Percentiles rank a stretch among this genome's conserved stretches.
Conservation (phyloP, 2,888 invertebrate species). For the Polyommatus icarus region DNA sequence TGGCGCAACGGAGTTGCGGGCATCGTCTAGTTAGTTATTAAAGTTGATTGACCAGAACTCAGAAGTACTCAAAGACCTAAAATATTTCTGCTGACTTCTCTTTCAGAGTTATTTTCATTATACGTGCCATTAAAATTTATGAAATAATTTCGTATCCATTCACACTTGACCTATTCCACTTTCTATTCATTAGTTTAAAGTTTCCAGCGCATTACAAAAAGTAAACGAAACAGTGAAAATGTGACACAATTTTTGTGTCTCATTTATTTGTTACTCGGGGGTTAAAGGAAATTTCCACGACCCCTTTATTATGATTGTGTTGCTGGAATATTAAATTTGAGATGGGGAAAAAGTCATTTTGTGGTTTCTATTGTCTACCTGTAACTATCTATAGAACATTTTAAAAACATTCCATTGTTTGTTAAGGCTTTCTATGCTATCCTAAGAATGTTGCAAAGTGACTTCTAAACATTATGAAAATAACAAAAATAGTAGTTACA, state of each 20-base stretch:
- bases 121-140: slow-evolving; percentile 4
- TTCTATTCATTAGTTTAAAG: slow-evolving; percentile 23
- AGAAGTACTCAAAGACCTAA: not conserved
- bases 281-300: not conserved
- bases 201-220: slow-evolving; percentile 16
- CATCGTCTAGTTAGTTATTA: no score
- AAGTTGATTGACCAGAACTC: not conserved
- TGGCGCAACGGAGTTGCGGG: no score
- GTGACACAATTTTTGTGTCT: slow-evolving; percentile 16
- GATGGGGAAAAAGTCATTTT: slow-evolving; percentile 1
- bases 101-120: not conserved
- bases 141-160: slow-evolving; percentile 5
- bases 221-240: slow-evolving; percentile 10
- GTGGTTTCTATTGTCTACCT: not conserved
- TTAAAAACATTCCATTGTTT: not conserved
- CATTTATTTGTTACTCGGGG: slow-evolving; percentile 4
- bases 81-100: not conserved
- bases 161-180: slow-evolving; percentile 20
- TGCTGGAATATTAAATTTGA: slow-evolving; percentile 3
- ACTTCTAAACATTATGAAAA: not conserved
- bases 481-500: no score
- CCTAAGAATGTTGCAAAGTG: not conserved
- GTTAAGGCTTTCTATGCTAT: not conserved
- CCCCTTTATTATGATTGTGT: slow-evolving; percentile 21
- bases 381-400: not conserved